A percentile compares a stretch with the other conserved stretches of the same genome.
phyloP scores from a whole-genome alignment of 2,113 vertebrate genomes.

The Bos javanicus region DNA sequence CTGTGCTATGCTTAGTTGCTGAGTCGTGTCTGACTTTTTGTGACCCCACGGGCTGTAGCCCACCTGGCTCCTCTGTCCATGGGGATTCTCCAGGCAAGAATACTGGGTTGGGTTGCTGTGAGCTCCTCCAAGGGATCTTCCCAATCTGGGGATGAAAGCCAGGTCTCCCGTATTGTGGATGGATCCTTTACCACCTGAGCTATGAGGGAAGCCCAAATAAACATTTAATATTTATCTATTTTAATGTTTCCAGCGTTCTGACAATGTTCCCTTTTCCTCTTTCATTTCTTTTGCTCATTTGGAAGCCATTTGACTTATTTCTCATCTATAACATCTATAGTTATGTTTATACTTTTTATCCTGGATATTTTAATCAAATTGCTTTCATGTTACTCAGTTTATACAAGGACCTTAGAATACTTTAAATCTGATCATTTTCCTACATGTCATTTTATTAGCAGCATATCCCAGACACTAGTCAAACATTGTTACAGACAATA shows the following conservation, averaged over 20 bases:
- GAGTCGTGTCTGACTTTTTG: not conserved
- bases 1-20: not conserved
- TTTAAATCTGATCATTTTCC: not conserved
- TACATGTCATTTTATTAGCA: not conserved
- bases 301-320: not conserved
- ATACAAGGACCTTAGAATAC: not conserved
- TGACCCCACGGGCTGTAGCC: not conserved
- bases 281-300: not conserved
- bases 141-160: not conserved
- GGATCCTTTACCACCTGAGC: not conserved
- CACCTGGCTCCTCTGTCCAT: not conserved
- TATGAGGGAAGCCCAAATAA: not conserved
- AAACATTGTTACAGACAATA: not conserved
- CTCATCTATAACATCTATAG: not conserved
- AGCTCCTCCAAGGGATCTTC: not conserved
- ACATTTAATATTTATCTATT: not conserved
- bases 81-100: not conserved
- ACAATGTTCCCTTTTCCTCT: not conserved
- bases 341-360: not conserved
- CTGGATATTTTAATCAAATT: not conserved
- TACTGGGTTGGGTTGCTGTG: not conserved
- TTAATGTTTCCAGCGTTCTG: not conserved
- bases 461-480: not conserved
- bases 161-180: not conserved
- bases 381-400: not conserved